phyloP scores from a whole-genome alignment of 2,888 invertebrate genomes.

The Lasioglossum oenotherae region DNA sequence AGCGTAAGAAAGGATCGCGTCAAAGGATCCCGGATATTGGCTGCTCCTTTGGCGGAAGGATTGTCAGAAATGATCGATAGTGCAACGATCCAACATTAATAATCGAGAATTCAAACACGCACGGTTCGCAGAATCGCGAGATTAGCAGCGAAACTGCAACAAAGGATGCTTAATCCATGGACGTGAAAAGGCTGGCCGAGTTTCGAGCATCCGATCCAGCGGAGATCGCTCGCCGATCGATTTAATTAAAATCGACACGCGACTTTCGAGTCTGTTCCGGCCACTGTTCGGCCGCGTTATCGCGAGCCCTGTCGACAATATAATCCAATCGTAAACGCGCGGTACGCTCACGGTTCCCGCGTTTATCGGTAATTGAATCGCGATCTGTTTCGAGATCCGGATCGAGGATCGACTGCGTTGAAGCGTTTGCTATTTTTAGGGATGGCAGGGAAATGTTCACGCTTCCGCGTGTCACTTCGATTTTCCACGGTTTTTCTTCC shows the following conservation, averaged over 20 bases:
- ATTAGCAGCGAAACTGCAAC: neutral
- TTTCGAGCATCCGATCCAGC: neutral
- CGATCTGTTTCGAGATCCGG: neutral
- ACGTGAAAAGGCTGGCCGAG: neutral
- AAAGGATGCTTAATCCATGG: constrained; percentile 19
- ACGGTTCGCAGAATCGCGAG: neutral
- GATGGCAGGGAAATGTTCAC: neutral
- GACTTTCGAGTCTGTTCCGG: neutral
- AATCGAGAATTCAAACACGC: neutral
- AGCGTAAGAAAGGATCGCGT: neutral
- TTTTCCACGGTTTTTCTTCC: neutral
- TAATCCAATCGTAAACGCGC: constrained; percentile 39
- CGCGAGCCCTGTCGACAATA: constrained; percentile 9
- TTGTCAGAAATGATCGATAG: neutral
- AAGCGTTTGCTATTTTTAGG: neutral
- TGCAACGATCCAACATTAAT: neutral
- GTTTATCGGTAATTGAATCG: constrained; percentile 45
- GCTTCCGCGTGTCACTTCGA: neutral
- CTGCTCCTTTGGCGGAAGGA: neutral
- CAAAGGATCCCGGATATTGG: neutral
- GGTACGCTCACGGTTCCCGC: neutral
- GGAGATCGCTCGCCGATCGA: neutral
- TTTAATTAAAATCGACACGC: constrained; percentile 45
- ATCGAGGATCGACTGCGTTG: neutral
- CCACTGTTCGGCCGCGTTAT: neutral